Evolutionary conservation across 2,797 vertebrate genomes (phyloP), one percentile per base, ranked within the genome.

Genomic region (Ambastaia sidthimunki): DNA sequence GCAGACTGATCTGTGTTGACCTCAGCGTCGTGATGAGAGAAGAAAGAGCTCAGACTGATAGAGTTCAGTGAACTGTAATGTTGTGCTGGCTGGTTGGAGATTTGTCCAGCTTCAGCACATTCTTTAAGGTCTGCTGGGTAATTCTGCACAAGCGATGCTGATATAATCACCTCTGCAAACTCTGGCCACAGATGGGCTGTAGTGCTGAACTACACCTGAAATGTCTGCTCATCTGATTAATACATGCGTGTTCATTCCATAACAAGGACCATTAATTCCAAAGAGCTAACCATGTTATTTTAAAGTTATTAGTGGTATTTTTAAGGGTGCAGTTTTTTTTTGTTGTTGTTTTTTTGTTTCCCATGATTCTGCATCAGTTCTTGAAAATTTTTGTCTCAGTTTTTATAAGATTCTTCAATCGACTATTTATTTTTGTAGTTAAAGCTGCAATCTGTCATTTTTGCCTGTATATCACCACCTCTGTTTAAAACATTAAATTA

Each of bases 121-220:
- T 82, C 60, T 80, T 85, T 81, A 78, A 81, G 76, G 82, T 85
- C 86, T 86, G 81, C 72, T 84, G 82, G 78, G 54, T 77, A 84
- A 81, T 83, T 65, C 62, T 19, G 52, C 59, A 48, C 44, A 77
- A 69, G 16, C 70, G 57, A 59, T 48, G 3, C 44, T 66, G 54
- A 74, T 54, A 48, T 78, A 54, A 78, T 48, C 71, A 62, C 47
- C 66, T 52, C 69, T 80, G 16, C 31, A 47, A 74, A 48, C 11
- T 55, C 37, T 74, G 16, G n/a, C 3, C 54, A 59, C 52, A 74
- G 44, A 37, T 80, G 5, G 1, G 12, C 18, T 55, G 9, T 31
- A 15, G 28, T 25, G 34, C 7, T 68, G 11, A 21, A 25, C 41
- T 18, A 60, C 41, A 77, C 13, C 54, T 77, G 41, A 60, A 60